These are phyloP conservation scores for Onychomys torridus DNA, from an alignment of 2,797 vertebrate species.

Conservation along the genomic window DNA sequence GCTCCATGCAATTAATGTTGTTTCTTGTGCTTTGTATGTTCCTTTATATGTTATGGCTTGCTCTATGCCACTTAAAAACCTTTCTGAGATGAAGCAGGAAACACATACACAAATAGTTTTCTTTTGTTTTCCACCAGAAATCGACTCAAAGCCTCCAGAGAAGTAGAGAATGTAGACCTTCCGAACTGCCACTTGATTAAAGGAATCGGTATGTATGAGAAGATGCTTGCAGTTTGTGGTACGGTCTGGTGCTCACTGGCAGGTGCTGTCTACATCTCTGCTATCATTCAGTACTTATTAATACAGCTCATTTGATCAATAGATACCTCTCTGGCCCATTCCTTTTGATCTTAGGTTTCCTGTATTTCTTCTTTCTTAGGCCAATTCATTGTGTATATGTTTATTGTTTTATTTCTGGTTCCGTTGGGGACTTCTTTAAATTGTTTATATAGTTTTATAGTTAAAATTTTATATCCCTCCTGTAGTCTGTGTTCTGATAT, in stretches of 20 bases:
- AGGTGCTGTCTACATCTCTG: neutral
- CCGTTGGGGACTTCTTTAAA: conserved; percentile 7
- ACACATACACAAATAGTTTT: conserved; percentile 24
- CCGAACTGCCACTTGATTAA: conserved; percentile 88
- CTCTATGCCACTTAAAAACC: conserved; percentile 10
- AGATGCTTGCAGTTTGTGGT: conserved; percentile 45
- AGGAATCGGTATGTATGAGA: conserved; percentile 88
- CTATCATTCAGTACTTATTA: neutral
- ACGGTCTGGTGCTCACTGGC: neutral
- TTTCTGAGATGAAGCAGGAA: conserved; percentile 48
- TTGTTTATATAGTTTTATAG: neutral
- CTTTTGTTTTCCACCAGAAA: conserved; percentile 81
- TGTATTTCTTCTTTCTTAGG: conserved; percentile 28
- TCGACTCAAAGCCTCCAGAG: conserved; percentile 84
- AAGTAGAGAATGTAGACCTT: conserved; percentile 84
- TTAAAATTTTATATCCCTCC: neutral
- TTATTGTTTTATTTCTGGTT: conserved; percentile 10
- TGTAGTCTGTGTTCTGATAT: neutral
- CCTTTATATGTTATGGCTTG: conserved; percentile 46
- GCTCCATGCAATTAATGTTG: neutral
- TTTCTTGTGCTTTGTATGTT: conserved; percentile 46
- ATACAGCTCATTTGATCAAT: neutral
- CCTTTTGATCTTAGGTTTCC: neutral
- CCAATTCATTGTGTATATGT: neutral
- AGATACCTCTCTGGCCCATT: neutral